phyloP scores from a whole-genome alignment of 2,888 invertebrate species.

The Drosophila meridiana region DNA sequence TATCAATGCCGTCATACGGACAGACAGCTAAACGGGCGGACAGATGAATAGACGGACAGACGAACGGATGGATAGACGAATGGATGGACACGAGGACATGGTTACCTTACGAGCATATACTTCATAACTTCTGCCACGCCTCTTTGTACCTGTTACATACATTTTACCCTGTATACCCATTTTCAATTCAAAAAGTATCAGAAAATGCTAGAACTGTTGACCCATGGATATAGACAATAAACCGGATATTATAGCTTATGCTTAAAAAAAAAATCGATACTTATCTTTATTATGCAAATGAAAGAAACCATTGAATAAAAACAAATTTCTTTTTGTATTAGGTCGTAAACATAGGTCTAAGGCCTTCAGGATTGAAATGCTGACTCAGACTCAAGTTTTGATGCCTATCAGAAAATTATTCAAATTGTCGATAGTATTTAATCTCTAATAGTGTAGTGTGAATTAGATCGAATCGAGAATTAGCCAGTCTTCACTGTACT shows the following conservation, averaged over 20 bases:
- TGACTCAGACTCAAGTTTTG: not conserved
- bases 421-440: not conserved
- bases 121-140: not conserved
- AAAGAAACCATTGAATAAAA: not conserved
- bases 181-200: not conserved
- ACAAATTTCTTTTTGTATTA: not conserved
- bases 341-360: not conserved
- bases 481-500: not conserved
- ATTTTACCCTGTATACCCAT: not conserved
- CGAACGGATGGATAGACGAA: too few species aligned
- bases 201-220: not conserved
- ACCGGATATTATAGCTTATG: not conserved
- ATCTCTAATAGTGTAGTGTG: not conserved
- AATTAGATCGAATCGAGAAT: too few species aligned
- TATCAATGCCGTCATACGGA: too few species aligned
- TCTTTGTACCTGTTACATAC: not conserved
- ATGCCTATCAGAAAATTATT: not conserved
- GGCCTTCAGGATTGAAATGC: not conserved
- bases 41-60: not conserved
- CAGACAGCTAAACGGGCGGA: not conserved
- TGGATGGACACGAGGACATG: too few species aligned
- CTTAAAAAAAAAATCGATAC: not conserved
- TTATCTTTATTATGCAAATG: conserved; percentile 1
- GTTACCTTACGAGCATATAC: not conserved
- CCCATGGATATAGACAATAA: not conserved